These are phyloP conservation scores for Chymomyza procnemis DNA, from an alignment of 2,888 invertebrate genomes.

Conservation along the genomic window DNA sequence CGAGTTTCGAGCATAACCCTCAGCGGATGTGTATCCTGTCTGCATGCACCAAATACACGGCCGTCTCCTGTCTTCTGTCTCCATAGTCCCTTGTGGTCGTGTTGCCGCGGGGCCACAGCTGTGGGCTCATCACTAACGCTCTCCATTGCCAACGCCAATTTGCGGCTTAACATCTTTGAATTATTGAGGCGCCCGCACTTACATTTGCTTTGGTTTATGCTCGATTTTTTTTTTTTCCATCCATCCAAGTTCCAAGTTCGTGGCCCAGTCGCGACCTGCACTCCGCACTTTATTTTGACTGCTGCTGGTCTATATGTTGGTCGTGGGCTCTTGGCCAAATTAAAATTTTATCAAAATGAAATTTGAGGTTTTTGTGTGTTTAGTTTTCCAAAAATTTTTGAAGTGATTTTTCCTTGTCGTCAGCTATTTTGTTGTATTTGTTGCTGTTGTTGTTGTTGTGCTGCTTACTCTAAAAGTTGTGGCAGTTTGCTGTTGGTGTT, in stretches of 20 bases:
- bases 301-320: too few relatives aligned
- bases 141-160: conserved; percentile 62
- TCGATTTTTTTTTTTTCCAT: conserved; percentile 11
- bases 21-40: conserved; percentile 70
- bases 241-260: conserved; percentile 32
- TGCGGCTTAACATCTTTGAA: conserved; percentile 74
- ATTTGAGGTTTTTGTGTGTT: conserved; percentile 71
- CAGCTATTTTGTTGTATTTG: conserved; percentile 11
- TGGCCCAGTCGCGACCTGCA: not conserved
- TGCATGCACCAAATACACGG: conserved; percentile 35
- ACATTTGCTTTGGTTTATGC: conserved; percentile 1
- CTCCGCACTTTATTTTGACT: conserved; percentile 3
- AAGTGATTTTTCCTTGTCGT: conserved; percentile 57
- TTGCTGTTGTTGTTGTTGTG: conserved; percentile 1
- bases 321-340: conserved; percentile 61
- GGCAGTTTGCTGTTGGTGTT: conserved; percentile 19
- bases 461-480: too few relatives aligned
- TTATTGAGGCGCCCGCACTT: conserved; percentile 59
- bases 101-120: conserved; percentile 14
- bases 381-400: conserved; percentile 62
- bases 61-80: not conserved
- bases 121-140: not conserved
- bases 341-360: conserved; percentile 73
- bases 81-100: conserved; percentile 53
- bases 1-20: conserved; percentile 12